Conservation (phyloP, 1,140 invertebrate genomes). For the Euwallacea fornicatus region DNA sequence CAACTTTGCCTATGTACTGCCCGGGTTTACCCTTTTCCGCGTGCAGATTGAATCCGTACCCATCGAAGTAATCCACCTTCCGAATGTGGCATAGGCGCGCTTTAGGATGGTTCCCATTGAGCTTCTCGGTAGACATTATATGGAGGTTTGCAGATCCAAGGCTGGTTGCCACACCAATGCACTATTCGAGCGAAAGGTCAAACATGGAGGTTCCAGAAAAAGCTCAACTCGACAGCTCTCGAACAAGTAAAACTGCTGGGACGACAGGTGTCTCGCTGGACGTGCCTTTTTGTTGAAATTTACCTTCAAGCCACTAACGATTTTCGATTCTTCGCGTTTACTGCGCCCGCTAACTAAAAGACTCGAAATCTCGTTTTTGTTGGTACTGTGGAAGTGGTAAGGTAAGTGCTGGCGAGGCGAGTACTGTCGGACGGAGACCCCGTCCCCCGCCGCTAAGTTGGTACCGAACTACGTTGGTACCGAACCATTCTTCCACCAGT, state of each 20-base stretch:
- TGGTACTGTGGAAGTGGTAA: constrained; percentile 35
- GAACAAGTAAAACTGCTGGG: constrained; percentile 30
- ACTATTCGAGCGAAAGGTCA: constrained; percentile 10
- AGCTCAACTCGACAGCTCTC: constrained; percentile 12
- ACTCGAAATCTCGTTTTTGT: constrained; percentile 35
- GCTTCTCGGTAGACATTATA: constrained; percentile 39
- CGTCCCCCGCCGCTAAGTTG: constrained; percentile 6
- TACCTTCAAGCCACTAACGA: constrained; percentile 2
- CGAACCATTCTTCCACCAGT: constrained; percentile 20
- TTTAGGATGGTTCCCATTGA: constrained; percentile 35
- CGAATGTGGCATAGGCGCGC: constrained; percentile 81
- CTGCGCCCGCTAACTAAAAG: constrained; percentile 29
- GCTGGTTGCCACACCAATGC: constrained; percentile 1
- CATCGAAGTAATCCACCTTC: constrained; percentile 92
- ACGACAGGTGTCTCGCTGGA: constrained; percentile 19
- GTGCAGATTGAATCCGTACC: constrained; percentile 98
- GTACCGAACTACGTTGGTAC: constrained; percentile 10
- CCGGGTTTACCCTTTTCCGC: constrained; percentile 94
- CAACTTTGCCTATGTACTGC: constrained; percentile 97
- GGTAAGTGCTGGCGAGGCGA: constrained; percentile 19
- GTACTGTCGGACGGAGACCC: constrained; percentile 6
- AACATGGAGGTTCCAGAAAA: constrained; percentile 27
- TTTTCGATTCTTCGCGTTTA: constrained; percentile 18
- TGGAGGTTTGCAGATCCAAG: constrained; percentile 11
- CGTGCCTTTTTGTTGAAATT: constrained; percentile 21